Conservation (phyloP, 2,113 vertebrate genomes). For the Prochilodus magdalenae region DNA sequence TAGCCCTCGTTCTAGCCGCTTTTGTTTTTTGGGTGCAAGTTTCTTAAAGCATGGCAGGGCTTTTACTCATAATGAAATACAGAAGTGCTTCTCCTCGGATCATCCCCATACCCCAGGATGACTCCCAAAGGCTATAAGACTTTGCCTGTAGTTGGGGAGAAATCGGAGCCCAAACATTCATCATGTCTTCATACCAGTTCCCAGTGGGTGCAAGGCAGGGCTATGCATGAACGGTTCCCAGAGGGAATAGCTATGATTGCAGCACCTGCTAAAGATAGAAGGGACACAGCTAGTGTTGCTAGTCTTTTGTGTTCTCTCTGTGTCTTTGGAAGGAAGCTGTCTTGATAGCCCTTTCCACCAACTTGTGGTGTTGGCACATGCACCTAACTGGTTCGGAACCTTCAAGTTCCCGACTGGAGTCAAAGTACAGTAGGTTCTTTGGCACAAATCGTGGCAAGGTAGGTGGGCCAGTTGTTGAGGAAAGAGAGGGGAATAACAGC, state of each 20-base stretch:
- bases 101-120: not conserved
- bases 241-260: conserved; percentile 17
- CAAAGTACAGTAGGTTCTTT: too few relatives aligned
- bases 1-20: too few relatives aligned
- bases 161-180: not conserved
- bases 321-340: not conserved
- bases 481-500: too few relatives aligned
- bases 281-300: not conserved
- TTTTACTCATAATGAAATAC: not conserved
- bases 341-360: too few relatives aligned
- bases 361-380: too few relatives aligned
- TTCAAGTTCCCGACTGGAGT: too few relatives aligned
- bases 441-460: too few relatives aligned
- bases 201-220: not conserved
- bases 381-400: too few relatives aligned
- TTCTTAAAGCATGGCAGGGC: too few relatives aligned
- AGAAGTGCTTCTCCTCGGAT: not conserved
- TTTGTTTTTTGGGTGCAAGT: too few relatives aligned
- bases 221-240: not conserved
- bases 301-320: not conserved
- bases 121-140: not conserved
- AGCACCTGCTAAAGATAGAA: conserved; percentile 45
- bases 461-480: too few relatives aligned
- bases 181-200: not conserved
- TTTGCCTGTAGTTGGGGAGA: not conserved